Evolutionary conservation across 2,113 vertebrate genomes (phyloP), one percentile per base, ranked within the genome.

Genomic region (Dasyprocta punctata): DNA sequence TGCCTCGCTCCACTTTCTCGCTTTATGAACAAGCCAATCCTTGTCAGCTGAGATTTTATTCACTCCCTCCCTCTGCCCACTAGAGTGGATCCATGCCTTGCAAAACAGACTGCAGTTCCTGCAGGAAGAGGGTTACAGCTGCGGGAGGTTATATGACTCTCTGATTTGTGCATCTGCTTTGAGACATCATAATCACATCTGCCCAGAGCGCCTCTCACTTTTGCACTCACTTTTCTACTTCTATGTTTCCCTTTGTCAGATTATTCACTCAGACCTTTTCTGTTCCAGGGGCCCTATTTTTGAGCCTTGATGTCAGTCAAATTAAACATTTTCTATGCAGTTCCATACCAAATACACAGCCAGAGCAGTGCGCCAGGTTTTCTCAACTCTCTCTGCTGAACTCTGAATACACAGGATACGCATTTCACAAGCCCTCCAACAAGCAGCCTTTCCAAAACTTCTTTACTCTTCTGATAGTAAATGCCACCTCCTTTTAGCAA

Each of bases 91-190:
- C 30, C 20, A 71, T 5, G 5, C 3, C 56, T 92, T 83, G 33
- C 28, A 24, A 10, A 24, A 83, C 8, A 58, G 17, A 5, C 47
- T 26, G 44, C 7, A 7, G 9, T 9, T 33, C 11, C 4, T 30
- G 0, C 22, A 38, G 28, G 75, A 71, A 33, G 28, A 75, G 22
- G 28, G 36, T 10, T 71, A 7, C 24, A 12, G 24, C 28, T 5
- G 28, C 3, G 16, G 10, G 52, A 22, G 4, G 0, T 7, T 17
- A 4, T 0, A 0, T 4, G n/a, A 9, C 14, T 12, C 89, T 89
- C n/a, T 71, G 52, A 58, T 36, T 26, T 16, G 22, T 5, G 19
- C 22, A 36, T 41, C 33, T 69, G 41, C 49, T n/a, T 80, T 44
- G 30, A 69, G 75, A 19, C 24, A 26, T 1, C 60, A 77, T 0